Percentiles rank a stretch among this genome's conserved stretches.
These are phyloP conservation scores for Leucophenga maculata DNA, from an alignment of 2,888 invertebrate species.

Conservation along the genomic window DNA sequence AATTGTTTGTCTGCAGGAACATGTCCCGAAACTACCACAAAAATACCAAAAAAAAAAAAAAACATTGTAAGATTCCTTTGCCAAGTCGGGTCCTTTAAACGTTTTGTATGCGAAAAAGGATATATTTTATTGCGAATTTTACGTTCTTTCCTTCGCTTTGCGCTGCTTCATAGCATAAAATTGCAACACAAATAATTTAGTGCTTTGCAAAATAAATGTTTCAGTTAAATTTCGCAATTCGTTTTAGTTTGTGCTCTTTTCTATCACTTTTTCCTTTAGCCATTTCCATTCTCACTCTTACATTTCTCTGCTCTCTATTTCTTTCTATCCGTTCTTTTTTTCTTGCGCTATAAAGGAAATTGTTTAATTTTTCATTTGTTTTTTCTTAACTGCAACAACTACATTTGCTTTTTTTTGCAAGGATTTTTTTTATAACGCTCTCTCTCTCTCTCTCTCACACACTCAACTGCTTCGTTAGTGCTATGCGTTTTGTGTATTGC, in stretches of 20 bases:
- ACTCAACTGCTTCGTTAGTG: slow-evolving; percentile 37
- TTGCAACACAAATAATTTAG: slow-evolving; percentile 51
- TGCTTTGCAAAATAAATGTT: slow-evolving; percentile 60
- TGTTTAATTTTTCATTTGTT: slow-evolving; percentile 64
- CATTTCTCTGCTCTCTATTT: neutral
- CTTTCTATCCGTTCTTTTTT: slow-evolving; percentile 2
- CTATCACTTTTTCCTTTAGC: neutral
- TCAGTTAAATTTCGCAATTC: slow-evolving; percentile 62
- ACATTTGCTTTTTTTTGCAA: slow-evolving; percentile 5
- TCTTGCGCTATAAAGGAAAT: slow-evolving; percentile 43
- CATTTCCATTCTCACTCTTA: too few relatives aligned
- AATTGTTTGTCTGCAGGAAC: too few relatives aligned
- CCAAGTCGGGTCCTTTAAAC: too few relatives aligned
- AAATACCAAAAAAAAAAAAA: too few relatives aligned
- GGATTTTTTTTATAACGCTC: too few relatives aligned
- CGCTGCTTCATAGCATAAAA: too few relatives aligned
- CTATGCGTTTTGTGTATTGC: slow-evolving; percentile 41
- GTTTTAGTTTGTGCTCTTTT: slow-evolving; percentile 34
- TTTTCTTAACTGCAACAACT: slow-evolving; percentile 22
- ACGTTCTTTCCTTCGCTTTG: too few relatives aligned
- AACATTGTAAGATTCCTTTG: too few relatives aligned
- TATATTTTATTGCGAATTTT: too few relatives aligned
- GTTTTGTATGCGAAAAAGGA: too few relatives aligned
- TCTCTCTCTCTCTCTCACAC: slow-evolving; percentile 12
- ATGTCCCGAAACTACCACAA: too few relatives aligned